Evolutionary conservation across 2,888 invertebrate species (phyloP), one percentile per base, ranked within the genome.

Genomic region (Fragum sueziense): DNA sequence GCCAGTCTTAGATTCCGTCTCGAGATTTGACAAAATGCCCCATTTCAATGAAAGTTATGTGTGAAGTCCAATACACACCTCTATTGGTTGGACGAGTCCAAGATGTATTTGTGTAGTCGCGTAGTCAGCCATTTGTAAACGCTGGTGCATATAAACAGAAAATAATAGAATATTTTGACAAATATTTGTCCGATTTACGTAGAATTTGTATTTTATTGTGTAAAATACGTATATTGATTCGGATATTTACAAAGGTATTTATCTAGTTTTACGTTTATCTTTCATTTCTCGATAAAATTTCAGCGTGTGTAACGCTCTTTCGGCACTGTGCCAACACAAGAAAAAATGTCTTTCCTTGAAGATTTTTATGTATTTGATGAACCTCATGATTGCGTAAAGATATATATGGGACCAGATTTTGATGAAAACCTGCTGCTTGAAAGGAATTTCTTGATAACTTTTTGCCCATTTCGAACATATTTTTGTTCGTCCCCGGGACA

Each of bases 101-200:
- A 41, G 22, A 2, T 11, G 1, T 3, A n/a, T 22, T 17, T 37
- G 65, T 65, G 65, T 65, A 65, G 6, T 65, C 65, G 27, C 41
- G 41, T 11, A 1, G 65, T 65, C 65, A 34, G 65, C 65, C 65
- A 65, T 65, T 65, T 65, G 65, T 65, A 65, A 65, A 65, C 65
- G 65, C 22, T 41, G 25, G 4, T 3, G 14, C 57, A 27, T 29
- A 27, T 11, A 27, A 57, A 6, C 2, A 6, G 57, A 57, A 57
- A 57, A 57, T 57, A 57, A 27, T 11, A 6, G 20, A 37, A 37
- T 37, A 37, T 47, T 2, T 14, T 20, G 17, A 47, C 14, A 47
- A 47, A 3, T 20, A 47, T 2, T 47, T 9, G n/a, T n/a, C 17
- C n/a, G 47, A 47, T 47, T n/a, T 9, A 14, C 47, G 17, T 47